phyloP scores from a whole-genome alignment of 30 jellyfish, hydroid and myxozoan species.

The Nemopilema nomurai region DNA sequence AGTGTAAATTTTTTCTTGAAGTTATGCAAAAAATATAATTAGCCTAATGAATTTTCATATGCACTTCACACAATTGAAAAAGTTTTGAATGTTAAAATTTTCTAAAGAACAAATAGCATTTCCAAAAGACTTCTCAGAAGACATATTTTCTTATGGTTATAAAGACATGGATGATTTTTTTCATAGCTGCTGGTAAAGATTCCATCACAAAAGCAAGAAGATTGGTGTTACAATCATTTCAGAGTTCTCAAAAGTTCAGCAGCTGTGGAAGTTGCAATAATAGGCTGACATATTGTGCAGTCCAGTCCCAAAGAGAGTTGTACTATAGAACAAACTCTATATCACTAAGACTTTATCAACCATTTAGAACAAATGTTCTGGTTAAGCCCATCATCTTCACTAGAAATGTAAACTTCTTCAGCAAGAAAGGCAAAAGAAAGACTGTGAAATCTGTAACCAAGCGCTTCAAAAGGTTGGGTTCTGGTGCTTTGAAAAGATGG shows the following conservation, averaged over 20 bases:
- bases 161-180: neutral
- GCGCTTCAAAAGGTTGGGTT: constrained; percentile 63
- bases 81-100: too few species aligned
- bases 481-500: constrained; percentile 69
- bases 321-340: neutral
- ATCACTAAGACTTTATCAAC: neutral
- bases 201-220: neutral
- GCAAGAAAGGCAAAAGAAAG: constrained; percentile 70
- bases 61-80: too few species aligned
- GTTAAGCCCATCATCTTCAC: neutral
- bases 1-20: too few species aligned
- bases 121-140: too few species aligned
- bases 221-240: neutral
- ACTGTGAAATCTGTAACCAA: constrained; percentile 69
- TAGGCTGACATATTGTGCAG: neutral
- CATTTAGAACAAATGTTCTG: neutral
- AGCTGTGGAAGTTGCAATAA: neutral
- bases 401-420: constrained; percentile 18
- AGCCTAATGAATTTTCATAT: too few species aligned
- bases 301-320: neutral
- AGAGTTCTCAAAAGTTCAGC: neutral
- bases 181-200: neutral
- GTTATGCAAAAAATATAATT: too few species aligned
- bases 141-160: too few species aligned
- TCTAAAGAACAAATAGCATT: too few species aligned